phyloP scores from a whole-genome alignment of 2,113 vertebrate species.

The Lophius piscatorius region DNA sequence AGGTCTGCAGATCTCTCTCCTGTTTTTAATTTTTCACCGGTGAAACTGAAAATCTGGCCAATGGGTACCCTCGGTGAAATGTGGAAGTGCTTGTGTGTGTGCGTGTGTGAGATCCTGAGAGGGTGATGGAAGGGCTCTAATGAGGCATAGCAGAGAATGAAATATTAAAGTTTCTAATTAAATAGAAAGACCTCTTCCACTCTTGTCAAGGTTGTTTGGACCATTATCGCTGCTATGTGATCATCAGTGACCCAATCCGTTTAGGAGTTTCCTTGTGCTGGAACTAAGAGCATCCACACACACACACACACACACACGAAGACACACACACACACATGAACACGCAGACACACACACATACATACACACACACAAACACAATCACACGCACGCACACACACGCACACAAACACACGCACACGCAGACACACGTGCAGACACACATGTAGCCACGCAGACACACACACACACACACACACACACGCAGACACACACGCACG shows the following conservation, averaged over 20 bases:
- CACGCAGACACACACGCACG: not conserved
- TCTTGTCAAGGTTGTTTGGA: constrained; percentile 82
- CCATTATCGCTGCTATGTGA: constrained; percentile 81
- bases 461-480: not conserved
- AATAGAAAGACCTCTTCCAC: constrained; percentile 79
- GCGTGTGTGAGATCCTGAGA: constrained; percentile 49
- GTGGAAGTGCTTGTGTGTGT: constrained; percentile 37
- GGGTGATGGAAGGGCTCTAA: constrained; percentile 78
- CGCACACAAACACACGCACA: not conserved
- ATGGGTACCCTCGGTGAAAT: constrained; percentile 49
- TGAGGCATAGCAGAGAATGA: constrained; percentile 81
- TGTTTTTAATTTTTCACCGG: constrained; percentile 18
- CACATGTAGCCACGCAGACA: not conserved
- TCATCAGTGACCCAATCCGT: constrained; percentile 74
- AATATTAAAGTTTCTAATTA: constrained; percentile 87
- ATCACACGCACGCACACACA: not conserved
- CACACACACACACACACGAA: constrained; percentile 8
- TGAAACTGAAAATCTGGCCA: constrained; percentile 47
- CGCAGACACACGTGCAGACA: too few species aligned
- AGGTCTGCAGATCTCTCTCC: not conserved
- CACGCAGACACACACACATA: not conserved
- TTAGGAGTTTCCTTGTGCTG: constrained; percentile 67
- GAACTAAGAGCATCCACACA: constrained; percentile 38
- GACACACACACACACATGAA: too few species aligned
- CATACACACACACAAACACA: constrained; percentile 9